phyloP scores from a whole-genome alignment of 2,113 vertebrate species.

The Prochilodus magdalenae region DNA sequence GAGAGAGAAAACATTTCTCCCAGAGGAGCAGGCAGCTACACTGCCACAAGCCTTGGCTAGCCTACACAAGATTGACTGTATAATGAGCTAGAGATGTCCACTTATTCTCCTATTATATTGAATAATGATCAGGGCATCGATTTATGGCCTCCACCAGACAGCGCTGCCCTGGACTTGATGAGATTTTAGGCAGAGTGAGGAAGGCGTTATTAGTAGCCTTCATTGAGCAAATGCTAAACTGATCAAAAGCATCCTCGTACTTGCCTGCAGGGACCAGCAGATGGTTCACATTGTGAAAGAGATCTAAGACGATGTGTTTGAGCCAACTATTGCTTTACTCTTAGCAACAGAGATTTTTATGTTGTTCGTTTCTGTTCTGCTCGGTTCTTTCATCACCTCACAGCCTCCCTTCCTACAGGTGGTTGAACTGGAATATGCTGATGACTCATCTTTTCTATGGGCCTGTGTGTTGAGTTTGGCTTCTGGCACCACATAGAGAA shows the following conservation, averaged over 20 bases:
- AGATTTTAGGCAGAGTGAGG: slow-evolving; percentile 43
- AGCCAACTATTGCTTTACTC: neutral
- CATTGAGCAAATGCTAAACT: slow-evolving; percentile 42
- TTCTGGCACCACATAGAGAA: neutral
- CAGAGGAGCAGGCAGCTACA: neutral
- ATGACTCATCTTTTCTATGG: neutral
- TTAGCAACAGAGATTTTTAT: neutral
- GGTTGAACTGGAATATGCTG: neutral
- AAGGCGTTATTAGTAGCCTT: slow-evolving; percentile 37
- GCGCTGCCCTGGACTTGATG: slow-evolving; percentile 13
- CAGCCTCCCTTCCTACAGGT: neutral
- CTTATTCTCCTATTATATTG: slow-evolving; percentile 54
- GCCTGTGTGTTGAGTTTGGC: neutral
- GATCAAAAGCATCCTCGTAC: slow-evolving; percentile 4
- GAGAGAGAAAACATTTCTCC: neutral
- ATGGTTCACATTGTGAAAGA: neutral
- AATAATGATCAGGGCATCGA: slow-evolving; percentile 55
- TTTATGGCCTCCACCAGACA: slow-evolving; percentile 13
- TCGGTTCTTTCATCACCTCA: neutral
- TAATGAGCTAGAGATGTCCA: slow-evolving; percentile 17
- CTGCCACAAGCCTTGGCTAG: slow-evolving; percentile 7
- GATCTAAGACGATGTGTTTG: neutral
- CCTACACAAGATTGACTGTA: slow-evolving; percentile 7
- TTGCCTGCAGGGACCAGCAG: neutral
- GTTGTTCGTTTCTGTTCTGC: neutral